Conservation (phyloP, 2,888 invertebrate species). For the Volucella bombylans region DNA sequence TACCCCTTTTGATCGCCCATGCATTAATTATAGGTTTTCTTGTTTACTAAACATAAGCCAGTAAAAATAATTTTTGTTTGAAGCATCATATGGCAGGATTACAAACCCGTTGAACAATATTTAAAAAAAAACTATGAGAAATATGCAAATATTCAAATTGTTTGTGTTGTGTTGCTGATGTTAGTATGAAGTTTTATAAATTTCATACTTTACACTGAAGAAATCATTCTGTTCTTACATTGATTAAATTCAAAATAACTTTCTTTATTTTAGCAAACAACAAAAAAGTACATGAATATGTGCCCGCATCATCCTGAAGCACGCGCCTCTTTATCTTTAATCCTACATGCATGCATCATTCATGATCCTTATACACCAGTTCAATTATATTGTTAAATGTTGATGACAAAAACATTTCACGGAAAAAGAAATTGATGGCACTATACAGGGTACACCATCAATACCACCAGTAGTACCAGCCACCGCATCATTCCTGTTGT, state of each 20-base stretch:
- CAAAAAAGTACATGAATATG: constrained; percentile 25
- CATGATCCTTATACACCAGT: constrained; percentile 32
- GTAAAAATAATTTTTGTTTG: no score
- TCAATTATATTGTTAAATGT: constrained; percentile 44
- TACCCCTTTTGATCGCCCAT: constrained; percentile 1
- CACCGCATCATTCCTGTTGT: background rate
- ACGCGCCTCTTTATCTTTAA: constrained; percentile 35
- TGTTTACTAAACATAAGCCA: no score
- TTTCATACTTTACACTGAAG: background rate
- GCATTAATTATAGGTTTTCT: no score
- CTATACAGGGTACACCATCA: constrained; percentile 16
- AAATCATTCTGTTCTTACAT: background rate
- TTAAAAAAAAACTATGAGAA: no score
- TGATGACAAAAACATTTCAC: constrained; percentile 48
- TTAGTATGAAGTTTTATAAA: background rate
- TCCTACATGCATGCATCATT: background rate
- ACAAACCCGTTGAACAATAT: no score
- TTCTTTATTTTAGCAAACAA: background rate
- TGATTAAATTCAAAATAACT: background rate
- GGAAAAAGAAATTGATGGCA: constrained; percentile 30
- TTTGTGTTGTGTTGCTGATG: no score
- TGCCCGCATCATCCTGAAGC: constrained; percentile 44
- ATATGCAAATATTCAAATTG: no score
- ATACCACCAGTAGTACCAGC: constrained; percentile 17
- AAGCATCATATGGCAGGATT: no score